Percentiles rank a stretch among this genome's conserved stretches.
phyloP scores from a whole-genome alignment of 2,888 invertebrate species.

The Chironomus riparius region DNA sequence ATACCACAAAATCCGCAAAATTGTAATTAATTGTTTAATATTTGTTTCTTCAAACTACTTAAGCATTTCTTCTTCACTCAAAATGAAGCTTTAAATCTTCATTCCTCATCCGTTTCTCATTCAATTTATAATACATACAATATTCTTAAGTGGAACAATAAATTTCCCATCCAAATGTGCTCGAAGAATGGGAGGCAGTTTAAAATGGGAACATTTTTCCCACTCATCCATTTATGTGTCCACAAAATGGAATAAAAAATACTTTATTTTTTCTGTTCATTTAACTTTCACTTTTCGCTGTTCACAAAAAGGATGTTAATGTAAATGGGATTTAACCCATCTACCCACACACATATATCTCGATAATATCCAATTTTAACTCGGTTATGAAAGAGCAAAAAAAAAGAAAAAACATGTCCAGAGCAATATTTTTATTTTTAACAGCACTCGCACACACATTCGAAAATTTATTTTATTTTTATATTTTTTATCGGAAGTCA shows the following conservation, averaged over 20 bases:
- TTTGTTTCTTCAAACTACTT: background rate
- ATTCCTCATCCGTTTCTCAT: background rate
- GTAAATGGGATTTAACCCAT: too few species aligned
- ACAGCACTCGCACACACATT: background rate
- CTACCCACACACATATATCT: too few species aligned
- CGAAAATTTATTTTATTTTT: slow-evolving; percentile 1
- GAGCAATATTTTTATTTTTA: background rate
- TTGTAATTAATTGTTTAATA: slow-evolving; percentile 10
- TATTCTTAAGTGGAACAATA: background rate
- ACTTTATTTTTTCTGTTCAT: background rate
- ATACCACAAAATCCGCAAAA: background rate
- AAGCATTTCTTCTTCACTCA: background rate
- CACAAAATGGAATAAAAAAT: too few species aligned
- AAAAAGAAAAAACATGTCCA: background rate
- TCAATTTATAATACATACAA: background rate
- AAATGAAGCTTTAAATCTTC: background rate
- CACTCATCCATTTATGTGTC: background rate
- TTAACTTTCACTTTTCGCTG: background rate
- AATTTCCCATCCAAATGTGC: background rate
- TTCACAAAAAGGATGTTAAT: too few species aligned
- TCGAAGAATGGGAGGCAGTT: background rate
- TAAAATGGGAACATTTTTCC: too few species aligned
- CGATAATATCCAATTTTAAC: too few species aligned
- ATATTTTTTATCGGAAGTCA: background rate
- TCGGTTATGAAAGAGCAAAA: background rate